Evolutionary conservation across 1,140 invertebrate species (phyloP).

Genomic region (Dendroctonus valens): DNA sequence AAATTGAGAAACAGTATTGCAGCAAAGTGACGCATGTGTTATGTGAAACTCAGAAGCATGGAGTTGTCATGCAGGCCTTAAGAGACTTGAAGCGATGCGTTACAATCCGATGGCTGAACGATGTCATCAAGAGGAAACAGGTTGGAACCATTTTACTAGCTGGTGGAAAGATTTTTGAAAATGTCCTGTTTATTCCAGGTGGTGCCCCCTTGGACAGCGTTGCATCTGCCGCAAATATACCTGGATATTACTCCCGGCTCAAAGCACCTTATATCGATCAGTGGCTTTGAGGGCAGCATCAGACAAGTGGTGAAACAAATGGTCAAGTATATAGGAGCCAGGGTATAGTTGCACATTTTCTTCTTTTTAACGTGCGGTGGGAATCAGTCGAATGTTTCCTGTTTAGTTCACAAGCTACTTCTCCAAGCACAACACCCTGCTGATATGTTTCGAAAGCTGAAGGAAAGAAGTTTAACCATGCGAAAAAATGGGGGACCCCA

Average conservation of each 20-base stretch:
- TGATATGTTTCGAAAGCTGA: constrained; percentile 76
- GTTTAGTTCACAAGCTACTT: constrained; percentile 67
- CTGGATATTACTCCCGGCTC: constrained; percentile 68
- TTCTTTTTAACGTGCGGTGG: constrained; percentile 5
- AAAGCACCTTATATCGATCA: constrained; percentile 73
- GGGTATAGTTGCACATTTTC: constrained; percentile 56
- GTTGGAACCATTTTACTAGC: neutral
- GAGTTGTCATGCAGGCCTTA: constrained; percentile 77
- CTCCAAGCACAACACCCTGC: constrained; percentile 70
- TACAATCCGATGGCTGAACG: constrained; percentile 92
- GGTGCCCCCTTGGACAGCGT: constrained; percentile 84
- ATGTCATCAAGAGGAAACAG: constrained; percentile 80
- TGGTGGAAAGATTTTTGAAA: neutral
- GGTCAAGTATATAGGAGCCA: constrained; percentile 83
- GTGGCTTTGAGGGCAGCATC: constrained; percentile 86
- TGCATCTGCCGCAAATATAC: constrained; percentile 87
- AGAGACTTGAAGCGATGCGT: constrained; percentile 65
- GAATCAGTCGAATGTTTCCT: constrained; percentile 27
- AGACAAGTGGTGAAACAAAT: constrained; percentile 75
- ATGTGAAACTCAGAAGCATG: constrained; percentile 84
- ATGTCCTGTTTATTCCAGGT: constrained; percentile 39
- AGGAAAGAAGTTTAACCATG: constrained; percentile 84
- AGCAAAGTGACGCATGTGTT: constrained; percentile 87
- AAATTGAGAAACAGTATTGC: constrained; percentile 82
- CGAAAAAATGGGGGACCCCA: constrained; percentile 85